Evolutionary conservation across 2,888 invertebrate genomes (phyloP).

Genomic region (Luperina nickerlii): DNA sequence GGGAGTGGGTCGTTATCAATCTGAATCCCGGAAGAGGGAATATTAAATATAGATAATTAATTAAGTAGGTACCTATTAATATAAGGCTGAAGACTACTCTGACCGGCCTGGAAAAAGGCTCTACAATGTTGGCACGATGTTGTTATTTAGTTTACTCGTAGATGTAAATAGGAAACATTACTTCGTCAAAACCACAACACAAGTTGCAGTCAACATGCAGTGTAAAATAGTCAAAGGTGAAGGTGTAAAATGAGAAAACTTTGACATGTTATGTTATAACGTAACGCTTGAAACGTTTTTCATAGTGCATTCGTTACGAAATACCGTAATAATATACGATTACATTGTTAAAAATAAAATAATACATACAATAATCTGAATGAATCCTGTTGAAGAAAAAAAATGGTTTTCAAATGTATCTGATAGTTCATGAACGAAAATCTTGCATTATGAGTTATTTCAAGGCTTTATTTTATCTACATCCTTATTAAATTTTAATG

Average conservation of each 20-base stretch:
- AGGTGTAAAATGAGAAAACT: slow-evolving; percentile 36
- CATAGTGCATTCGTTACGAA: background rate
- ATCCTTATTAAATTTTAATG: slow-evolving; percentile 60
- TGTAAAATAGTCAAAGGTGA: background rate
- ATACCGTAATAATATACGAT: slow-evolving; percentile 10
- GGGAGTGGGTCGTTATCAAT: background rate
- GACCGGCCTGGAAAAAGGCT: background rate
- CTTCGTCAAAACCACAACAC: background rate
- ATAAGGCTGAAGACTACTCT: background rate
- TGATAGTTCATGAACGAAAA: slow-evolving; percentile 19
- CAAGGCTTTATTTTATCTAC: slow-evolving; percentile 47
- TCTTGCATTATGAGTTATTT: slow-evolving; percentile 41
- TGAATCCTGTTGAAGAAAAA: slow-evolving; percentile 1
- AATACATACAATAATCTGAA: slow-evolving; percentile 5
- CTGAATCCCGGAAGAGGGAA: background rate
- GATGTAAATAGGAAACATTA: too few species aligned
- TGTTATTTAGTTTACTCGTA: background rate
- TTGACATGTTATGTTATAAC: slow-evolving; percentile 9
- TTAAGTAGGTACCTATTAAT: background rate
- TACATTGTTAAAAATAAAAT: slow-evolving; percentile 32
- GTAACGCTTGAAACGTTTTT: background rate
- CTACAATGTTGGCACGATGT: background rate
- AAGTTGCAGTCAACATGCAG: background rate
- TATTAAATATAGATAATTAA: background rate
- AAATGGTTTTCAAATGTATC: background rate